Evolutionary conservation across 2,797 vertebrate genomes (phyloP).

Genomic region (Pipistrellus pipistrellus): DNA sequence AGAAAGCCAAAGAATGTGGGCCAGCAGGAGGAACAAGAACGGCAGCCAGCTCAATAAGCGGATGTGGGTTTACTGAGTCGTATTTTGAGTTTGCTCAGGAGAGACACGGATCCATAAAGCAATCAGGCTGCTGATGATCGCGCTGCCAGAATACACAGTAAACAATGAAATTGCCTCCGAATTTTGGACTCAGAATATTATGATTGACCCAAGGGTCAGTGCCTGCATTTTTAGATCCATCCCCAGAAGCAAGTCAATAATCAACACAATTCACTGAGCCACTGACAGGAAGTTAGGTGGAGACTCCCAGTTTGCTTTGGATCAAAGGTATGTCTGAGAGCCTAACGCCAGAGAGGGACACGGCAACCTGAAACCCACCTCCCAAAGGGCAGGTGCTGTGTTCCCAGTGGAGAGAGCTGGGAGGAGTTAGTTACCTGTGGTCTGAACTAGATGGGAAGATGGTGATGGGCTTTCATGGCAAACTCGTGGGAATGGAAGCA

Average conservation of each 20-base stretch:
- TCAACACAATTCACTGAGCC: conserved; percentile 66
- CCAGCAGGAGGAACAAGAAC: too few relatives aligned
- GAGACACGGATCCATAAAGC: conserved; percentile 60
- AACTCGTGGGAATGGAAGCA: not conserved
- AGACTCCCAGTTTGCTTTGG: conserved; percentile 51
- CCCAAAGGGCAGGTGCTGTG: not conserved
- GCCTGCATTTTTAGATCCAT: conserved; percentile 75
- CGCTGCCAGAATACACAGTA: conserved; percentile 39
- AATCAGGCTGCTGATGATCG: conserved; percentile 37
- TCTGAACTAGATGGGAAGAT: not conserved
- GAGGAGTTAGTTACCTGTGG: conserved; percentile 5
- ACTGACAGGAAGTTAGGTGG: conserved; percentile 65
- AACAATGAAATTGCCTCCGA: conserved; percentile 59
- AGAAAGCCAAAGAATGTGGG: conserved; percentile 10
- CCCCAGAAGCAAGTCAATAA: conserved; percentile 72
- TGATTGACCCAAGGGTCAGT: conserved; percentile 73
- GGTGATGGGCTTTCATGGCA: not conserved
- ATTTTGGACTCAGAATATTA: conserved; percentile 72
- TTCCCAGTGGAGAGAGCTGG: not conserved
- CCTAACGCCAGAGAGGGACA: conserved; percentile 1
- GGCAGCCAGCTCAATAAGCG: too few relatives aligned
- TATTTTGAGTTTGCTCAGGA: too few relatives aligned
- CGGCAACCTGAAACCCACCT: not conserved
- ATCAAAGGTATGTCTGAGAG: conserved; percentile 35
- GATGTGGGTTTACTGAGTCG: too few relatives aligned